These are phyloP conservation scores for Brachionus calyciflorus DNA, from an alignment of 1,140 invertebrate genomes.

Conservation along the genomic window DNA sequence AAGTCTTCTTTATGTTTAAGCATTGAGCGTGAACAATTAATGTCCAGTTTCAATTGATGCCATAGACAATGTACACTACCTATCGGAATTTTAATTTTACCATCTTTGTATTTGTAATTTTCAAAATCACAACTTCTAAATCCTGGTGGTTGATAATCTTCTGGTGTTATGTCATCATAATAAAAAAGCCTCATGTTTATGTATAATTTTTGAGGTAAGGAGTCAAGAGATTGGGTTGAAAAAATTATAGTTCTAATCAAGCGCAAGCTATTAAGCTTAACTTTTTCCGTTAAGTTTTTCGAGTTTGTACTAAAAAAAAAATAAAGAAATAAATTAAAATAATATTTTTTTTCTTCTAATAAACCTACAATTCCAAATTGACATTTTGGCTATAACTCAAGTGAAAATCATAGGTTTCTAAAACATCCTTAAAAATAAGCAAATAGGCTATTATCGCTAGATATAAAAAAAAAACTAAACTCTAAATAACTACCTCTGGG, in stretches of 20 bases:
- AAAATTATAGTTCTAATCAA: background rate
- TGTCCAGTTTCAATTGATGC: background rate
- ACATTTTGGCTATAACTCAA: constrained; percentile 6
- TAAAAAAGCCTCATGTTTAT: constrained; percentile 17
- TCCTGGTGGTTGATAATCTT: background rate
- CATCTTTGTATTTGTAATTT: background rate
- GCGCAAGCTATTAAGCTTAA: background rate
- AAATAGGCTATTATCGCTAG: no score
- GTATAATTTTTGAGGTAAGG: background rate
- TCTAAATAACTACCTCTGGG: background rate
- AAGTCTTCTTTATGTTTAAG: constrained; percentile 8
- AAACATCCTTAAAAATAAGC: background rate
- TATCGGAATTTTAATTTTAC: background rate
- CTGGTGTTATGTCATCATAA: background rate
- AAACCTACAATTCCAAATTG: constrained; percentile 6
- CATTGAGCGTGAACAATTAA: constrained; percentile 3
- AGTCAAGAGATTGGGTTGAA: background rate
- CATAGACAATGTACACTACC: constrained; percentile 7
- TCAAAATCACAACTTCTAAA: constrained; percentile 29
- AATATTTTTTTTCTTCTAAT: background rate
- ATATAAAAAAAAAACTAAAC: no score
- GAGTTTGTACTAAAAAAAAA: background rate
- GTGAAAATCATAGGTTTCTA: constrained; percentile 37
- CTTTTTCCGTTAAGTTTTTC: background rate
- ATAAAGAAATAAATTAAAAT: background rate